Conservation (phyloP, 2,797 vertebrate genomes). For the Anniella stebbinsi region DNA sequence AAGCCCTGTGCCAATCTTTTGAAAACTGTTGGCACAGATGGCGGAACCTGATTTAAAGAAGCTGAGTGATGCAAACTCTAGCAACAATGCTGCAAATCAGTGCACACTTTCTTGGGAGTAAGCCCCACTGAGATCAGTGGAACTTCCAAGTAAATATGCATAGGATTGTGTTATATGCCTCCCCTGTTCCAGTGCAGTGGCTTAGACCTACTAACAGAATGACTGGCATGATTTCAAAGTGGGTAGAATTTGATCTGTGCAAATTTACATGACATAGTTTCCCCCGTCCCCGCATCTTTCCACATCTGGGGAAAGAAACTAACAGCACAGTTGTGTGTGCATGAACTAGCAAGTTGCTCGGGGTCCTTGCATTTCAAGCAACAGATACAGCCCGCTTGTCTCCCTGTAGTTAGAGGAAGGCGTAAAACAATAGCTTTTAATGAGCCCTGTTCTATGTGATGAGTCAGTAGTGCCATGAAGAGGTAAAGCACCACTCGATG, state of each 20-base stretch:
- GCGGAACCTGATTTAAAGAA: not conserved
- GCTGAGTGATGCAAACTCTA: not conserved
- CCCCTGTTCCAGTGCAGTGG: not conserved
- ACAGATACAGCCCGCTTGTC: not conserved
- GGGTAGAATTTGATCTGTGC: not conserved
- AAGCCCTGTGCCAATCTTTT: not conserved
- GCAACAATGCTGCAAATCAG: not conserved
- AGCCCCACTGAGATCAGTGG: not conserved
- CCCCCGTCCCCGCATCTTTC: not conserved
- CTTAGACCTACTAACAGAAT: not conserved
- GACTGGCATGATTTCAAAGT: not conserved
- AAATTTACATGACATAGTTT: not conserved
- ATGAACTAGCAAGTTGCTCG: not conserved
- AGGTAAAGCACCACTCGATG: constrained; percentile 23
- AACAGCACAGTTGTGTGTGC: not conserved
- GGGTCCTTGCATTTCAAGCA: not conserved
- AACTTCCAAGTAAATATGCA: not conserved
- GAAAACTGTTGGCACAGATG: not conserved
- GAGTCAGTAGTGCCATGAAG: constrained; percentile 17
- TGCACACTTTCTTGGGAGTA: not conserved
- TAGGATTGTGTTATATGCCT: not conserved
- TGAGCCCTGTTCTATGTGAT: constrained; percentile 21
- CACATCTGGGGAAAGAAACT: not conserved
- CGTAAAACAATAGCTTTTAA: constrained; percentile 23
- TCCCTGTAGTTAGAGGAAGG: constrained; percentile 2